These are phyloP conservation scores for Temnothorax nylanderi DNA, from an alignment of 1,140 invertebrate genomes.

Conservation along the genomic window DNA sequence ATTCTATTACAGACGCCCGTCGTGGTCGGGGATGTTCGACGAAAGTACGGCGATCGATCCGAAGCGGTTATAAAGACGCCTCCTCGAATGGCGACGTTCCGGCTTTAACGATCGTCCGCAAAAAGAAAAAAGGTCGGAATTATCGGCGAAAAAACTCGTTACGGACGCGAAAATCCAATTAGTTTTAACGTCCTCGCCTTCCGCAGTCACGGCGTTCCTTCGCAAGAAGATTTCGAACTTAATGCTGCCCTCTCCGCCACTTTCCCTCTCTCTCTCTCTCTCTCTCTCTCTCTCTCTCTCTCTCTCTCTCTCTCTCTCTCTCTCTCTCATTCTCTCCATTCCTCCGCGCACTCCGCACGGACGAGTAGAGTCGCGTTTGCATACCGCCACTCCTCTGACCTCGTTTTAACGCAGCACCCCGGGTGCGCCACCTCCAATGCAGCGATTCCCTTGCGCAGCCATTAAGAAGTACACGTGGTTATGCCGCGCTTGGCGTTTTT, in stretches of 20 bases:
- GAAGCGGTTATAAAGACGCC: conserved; percentile 52
- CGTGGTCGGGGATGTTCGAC: conserved; percentile 35
- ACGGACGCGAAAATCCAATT: conserved; percentile 69
- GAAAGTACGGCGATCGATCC: conserved; percentile 47
- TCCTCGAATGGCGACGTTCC: conserved; percentile 37
- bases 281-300: conserved; percentile 18
- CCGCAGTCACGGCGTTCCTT: conserved; percentile 63
- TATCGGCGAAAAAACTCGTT: conserved; percentile 59
- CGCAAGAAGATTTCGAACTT: conserved; percentile 66
- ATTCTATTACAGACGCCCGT: conserved; percentile 23
- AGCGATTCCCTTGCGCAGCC: conserved; percentile 70
- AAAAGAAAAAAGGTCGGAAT: conserved; percentile 47
- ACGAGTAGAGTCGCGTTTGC: conserved; percentile 24
- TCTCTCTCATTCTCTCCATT: not conserved
- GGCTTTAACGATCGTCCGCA: conserved; percentile 51
- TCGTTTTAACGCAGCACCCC: conserved; percentile 20
- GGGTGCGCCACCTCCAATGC: conserved; percentile 7
- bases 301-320: conserved; percentile 21
- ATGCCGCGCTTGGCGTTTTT: conserved; percentile 61
- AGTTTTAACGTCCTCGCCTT: conserved; percentile 65
- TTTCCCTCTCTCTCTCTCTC: conserved; percentile 36
- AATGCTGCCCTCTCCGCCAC: conserved; percentile 17
- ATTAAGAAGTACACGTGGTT: conserved; percentile 75
- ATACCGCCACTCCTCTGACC: conserved; percentile 20
- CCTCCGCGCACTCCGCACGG: not conserved